phyloP scores from a whole-genome alignment of 2,888 invertebrate species.

The Trissolcus japonicus region DNA sequence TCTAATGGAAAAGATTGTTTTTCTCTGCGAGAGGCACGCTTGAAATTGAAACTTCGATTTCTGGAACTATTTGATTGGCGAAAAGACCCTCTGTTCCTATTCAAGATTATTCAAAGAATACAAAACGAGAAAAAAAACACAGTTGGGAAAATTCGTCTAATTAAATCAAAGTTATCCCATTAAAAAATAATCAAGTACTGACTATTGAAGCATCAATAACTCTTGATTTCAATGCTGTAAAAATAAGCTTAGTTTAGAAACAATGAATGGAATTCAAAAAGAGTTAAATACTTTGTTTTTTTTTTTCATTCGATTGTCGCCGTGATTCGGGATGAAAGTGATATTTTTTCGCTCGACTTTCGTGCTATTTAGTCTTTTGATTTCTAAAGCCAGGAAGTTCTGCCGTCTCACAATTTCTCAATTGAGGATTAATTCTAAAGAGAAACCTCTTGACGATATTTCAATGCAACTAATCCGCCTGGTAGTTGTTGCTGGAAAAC shows the following conservation, averaged over 20 bases:
- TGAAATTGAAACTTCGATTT: slow-evolving; percentile 64
- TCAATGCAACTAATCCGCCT: slow-evolving; percentile 23
- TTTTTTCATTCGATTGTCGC: slow-evolving; percentile 39
- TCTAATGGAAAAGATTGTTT: slow-evolving; percentile 66
- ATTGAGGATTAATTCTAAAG: slow-evolving; percentile 26
- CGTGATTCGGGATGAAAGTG: slow-evolving; percentile 39
- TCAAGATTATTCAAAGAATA: slow-evolving; percentile 35
- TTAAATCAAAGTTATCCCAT: neutral
- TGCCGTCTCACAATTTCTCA: slow-evolving; percentile 21
- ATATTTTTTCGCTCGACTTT: slow-evolving; percentile 39
- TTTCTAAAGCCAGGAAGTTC: slow-evolving; percentile 23
- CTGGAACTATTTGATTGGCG: slow-evolving; percentile 54
- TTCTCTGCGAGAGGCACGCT: slow-evolving; percentile 57
- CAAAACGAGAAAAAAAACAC: slow-evolving; percentile 33
- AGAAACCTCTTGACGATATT: slow-evolving; percentile 32
- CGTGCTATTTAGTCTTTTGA: slow-evolving; percentile 30
- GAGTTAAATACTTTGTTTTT: slow-evolving; percentile 19
- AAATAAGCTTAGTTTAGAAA: slow-evolving; percentile 9
- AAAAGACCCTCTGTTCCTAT: slow-evolving; percentile 45
- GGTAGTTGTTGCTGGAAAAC: slow-evolving; percentile 12
- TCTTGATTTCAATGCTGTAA: too few relatives aligned
- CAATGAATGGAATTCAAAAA: slow-evolving; percentile 21
- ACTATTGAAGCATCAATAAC: too few relatives aligned
- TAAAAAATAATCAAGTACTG: too few relatives aligned
- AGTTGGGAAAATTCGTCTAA: slow-evolving; percentile 9